Evolutionary conservation across 2,113 vertebrate species (phyloP), one percentile per base, ranked within the genome.

Genomic region (Pitta sordida): DNA sequence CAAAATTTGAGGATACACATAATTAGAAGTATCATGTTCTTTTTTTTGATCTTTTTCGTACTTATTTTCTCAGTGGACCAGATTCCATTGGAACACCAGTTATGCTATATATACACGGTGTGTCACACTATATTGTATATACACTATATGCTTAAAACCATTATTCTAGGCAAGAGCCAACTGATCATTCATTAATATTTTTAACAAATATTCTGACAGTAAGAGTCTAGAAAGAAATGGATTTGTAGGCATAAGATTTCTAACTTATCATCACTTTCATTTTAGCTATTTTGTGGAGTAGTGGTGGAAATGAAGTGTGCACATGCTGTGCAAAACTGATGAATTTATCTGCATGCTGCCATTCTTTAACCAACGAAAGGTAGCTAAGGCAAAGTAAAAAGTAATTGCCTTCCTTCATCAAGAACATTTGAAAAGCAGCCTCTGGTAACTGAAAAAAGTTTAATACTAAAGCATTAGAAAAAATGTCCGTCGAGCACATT

Each of bases 221-320:
- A 20, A 48, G 7, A 60, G 56, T 79, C 70, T 56, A 32, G 11
- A 74, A 80, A 56, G 2, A 83, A 88, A 58, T 44, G 19, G 14
- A 53, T 69, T 91, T 43, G 1, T 67, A 65, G 27, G 39, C 29
- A 44, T 29, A 67, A 93, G 75, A 83, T 95, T 95, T 96, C 18
- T 83, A 79, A 68, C 93, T 52, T 87, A 88, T 88, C 77, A 60
- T 78, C 8, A 67, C 44, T 88, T 96, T 94, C 19, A 53, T 67
- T 90, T 68, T 56, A 64, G 27, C 90, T 94, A 69, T 52, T 96
- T 80, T 93, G 55, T 79, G 60, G 88, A 88, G 80, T 15, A 24
- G 15, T 23, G 5, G 30, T 65, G 73, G 63, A 67, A 91, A 65
- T 36, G 7, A 93, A 67, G 73, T 6, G 18, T 14, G 59, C 60